A percentile compares a stretch with the other conserved stretches of the same genome.
Evolutionary conservation across 2,888 invertebrate genomes (phyloP).

Genomic region (Acanthosepion esculentum): DNA sequence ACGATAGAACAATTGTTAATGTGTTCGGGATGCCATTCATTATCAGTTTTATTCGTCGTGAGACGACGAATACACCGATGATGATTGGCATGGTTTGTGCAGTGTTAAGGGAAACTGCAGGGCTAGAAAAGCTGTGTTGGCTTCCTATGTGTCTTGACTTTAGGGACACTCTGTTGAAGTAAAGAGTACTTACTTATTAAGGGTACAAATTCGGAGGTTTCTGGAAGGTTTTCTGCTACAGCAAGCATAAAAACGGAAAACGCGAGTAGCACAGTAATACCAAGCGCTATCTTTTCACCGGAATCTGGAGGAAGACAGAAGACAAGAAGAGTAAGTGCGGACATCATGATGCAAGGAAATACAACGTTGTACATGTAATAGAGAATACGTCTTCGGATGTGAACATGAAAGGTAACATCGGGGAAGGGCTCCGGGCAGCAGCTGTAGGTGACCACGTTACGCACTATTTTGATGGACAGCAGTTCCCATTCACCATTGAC

Average conservation of each 20-base stretch:
- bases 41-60: too few relatives aligned
- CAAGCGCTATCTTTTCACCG: constrained; percentile 79
- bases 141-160: too few relatives aligned
- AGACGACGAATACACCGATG: too few relatives aligned
- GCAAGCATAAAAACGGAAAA: constrained; percentile 79
- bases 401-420: constrained; percentile 75
- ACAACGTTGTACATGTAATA: constrained; percentile 78
- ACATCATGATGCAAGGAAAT: constrained; percentile 80
- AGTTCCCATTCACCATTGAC: constrained; percentile 73
- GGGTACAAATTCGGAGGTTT: constrained; percentile 79
- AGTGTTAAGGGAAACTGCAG: too few relatives aligned
- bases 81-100: too few relatives aligned
- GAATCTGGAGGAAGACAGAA: constrained; percentile 78
- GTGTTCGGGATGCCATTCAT: too few relatives aligned
- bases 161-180: not conserved
- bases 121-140: too few relatives aligned
- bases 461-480: constrained; percentile 63
- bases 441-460: constrained; percentile 71
- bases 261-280: constrained; percentile 78
- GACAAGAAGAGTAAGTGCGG: constrained; percentile 79
- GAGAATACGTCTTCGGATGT: constrained; percentile 77
- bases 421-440: constrained; percentile 74
- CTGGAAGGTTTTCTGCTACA: constrained; percentile 79
- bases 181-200: constrained; percentile 76
- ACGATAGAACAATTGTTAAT: too few relatives aligned